Evolutionary conservation across 2,888 invertebrate species (phyloP), one percentile per base, ranked within the genome.

Genomic region (Agriopis leucophaearia): DNA sequence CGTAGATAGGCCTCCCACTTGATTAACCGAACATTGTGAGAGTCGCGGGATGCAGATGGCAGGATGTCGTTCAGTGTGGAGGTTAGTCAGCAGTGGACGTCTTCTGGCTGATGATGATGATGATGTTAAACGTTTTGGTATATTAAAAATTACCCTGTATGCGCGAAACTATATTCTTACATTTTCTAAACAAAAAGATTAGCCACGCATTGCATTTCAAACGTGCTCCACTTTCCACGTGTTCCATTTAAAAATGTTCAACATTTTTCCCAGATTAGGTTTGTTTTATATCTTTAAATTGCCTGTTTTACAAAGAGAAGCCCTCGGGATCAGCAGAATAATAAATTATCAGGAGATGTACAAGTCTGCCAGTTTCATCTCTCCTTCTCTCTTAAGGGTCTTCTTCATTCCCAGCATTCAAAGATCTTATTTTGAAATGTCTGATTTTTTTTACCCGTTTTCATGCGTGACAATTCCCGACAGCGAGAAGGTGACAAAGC

Each of bases 261-360:
- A 57, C 64, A 51, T 69, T 60, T 54, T 64, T 56, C 54, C 51
- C 60, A 63, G 69, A 60, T 59, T 64, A 63, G 65, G 69, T 64
- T 65, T 61, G 69, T 63, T 73, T 76, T 69, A 64, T 61, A 68
- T 42, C 52, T 74, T 74, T 56, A 69, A 54, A 62, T 64, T 57
- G 71, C 70, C 66, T 74, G 67, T 75, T 77, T 71, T 60, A 68
- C 75, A 73, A 76, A 73, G 72, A 62, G 47, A 36, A 57, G 55
- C 70, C 71, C 65, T 61, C 47, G 70, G 72, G 73, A 73, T 68
- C 64, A 59, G 62, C 65, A 62, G 67, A 72, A 72, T 75, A 73
- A 78, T 75, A 77, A 72, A 79, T 76, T 74, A 74, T 45, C 61
- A 47, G 61, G 40, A 70, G 68, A 75, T 60, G 61, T 62, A 60